Percentiles rank a stretch among this genome's conserved stretches.
Conservation (phyloP, 1,140 invertebrate genomes). For the Macrosteles quadrilineatus region DNA sequence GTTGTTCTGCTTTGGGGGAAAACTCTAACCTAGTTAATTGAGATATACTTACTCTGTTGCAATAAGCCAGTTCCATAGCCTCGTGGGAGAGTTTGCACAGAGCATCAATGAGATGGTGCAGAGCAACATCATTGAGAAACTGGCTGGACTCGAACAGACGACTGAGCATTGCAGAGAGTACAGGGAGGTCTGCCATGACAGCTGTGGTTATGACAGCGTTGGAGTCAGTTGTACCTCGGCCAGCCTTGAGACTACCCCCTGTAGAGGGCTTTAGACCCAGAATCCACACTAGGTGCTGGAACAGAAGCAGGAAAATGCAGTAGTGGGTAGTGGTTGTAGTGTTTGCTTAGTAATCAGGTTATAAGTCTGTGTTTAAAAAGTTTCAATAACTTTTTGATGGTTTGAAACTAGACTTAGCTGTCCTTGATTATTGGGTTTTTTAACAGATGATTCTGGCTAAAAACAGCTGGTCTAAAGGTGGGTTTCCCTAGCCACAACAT, state of each 20-base stretch:
- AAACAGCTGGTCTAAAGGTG: too few relatives aligned
- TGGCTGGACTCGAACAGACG: constrained; percentile 93
- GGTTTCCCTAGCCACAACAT: too few relatives aligned
- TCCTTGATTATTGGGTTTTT: too few relatives aligned
- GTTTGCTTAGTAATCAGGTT: background rate
- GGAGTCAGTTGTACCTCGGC: constrained; percentile 66
- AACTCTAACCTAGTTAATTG: too few relatives aligned
- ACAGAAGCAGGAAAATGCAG: constrained; percentile 31
- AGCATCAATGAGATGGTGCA: constrained; percentile 96
- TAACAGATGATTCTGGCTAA: too few relatives aligned
- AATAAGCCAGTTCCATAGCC: constrained; percentile 95
- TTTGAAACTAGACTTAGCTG: too few relatives aligned
- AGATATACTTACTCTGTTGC: constrained; percentile 80
- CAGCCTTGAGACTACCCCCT: constrained; percentile 86
- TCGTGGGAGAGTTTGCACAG: constrained; percentile 95
- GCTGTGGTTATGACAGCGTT: constrained; percentile 95
- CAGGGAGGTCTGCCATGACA: constrained; percentile 94
- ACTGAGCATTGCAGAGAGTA: constrained; percentile 89
- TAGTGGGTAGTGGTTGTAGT: too few relatives aligned
- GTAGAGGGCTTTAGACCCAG: constrained; percentile 93
- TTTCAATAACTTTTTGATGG: background rate
- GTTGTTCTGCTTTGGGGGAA: too few relatives aligned
- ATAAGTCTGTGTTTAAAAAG: constrained; percentile 1
- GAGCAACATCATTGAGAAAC: constrained; percentile 89
- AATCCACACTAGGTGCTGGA: constrained; percentile 95